Evolutionary conservation across 2,888 invertebrate species (phyloP).

Genomic region (Kryphioiulus occultus): DNA sequence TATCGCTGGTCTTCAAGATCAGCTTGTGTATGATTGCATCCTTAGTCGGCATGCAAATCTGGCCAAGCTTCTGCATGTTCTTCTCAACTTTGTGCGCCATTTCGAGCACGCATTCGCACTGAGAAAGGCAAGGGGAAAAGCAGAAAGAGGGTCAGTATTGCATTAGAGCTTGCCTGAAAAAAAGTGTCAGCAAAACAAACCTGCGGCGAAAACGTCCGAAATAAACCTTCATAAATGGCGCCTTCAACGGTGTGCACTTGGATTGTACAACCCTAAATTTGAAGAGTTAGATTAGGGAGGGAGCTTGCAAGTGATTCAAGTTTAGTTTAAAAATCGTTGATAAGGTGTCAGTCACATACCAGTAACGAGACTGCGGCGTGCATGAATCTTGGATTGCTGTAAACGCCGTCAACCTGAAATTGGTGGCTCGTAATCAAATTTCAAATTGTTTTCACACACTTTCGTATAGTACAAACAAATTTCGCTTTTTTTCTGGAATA

Average conservation of each 20-base stretch:
- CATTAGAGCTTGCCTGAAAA: not conserved
- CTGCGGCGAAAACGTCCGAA: conserved; percentile 82
- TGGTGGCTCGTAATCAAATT: not conserved
- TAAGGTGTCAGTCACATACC: conserved; percentile 62
- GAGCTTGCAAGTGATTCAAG: not conserved
- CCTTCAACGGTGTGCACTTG: conserved; percentile 74
- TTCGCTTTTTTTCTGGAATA: too few species aligned
- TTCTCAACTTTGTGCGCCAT: conserved; percentile 81
- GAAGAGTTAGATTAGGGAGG: conserved; percentile 18
- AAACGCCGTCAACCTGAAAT: conserved; percentile 75
- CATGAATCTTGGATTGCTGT: conserved; percentile 89
- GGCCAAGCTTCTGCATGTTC: conserved; percentile 52
- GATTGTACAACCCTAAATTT: conserved; percentile 60
- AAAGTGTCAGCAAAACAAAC: conserved; percentile 56
- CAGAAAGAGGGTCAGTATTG: not conserved
- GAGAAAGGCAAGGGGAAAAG: conserved; percentile 58
- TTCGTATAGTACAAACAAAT: too few species aligned
- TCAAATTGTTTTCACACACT: not conserved
- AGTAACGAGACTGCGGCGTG: conserved; percentile 86
- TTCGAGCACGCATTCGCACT: conserved; percentile 88
- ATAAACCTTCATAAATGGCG: conserved; percentile 85
- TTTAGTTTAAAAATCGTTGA: too few species aligned
- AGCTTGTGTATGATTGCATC: conserved; percentile 77
- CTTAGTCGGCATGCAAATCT: conserved; percentile 55
- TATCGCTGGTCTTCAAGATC: conserved; percentile 82